Evolutionary conservation across 2,113 vertebrate species (phyloP).

Genomic region (Caranx ignobilis): DNA sequence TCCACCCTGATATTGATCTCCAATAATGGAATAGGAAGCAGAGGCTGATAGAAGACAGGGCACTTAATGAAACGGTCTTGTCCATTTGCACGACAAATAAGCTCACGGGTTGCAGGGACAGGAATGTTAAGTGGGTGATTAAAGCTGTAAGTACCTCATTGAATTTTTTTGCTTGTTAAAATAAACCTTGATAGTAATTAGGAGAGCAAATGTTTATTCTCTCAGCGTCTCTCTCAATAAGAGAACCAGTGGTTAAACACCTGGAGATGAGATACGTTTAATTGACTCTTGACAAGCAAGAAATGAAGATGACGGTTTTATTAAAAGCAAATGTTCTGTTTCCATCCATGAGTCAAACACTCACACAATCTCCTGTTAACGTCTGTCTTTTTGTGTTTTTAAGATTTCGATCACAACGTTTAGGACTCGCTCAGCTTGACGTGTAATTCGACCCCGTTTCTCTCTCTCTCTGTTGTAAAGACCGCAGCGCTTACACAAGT

Average conservation of each 20-base stretch:
- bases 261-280: not conserved
- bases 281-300: not conserved
- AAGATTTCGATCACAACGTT: too few relatives aligned
- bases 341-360: too few relatives aligned
- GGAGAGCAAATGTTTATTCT: slow-evolving; percentile 35
- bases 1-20: slow-evolving; percentile 65
- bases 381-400: too few relatives aligned
- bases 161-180: slow-evolving; percentile 47
- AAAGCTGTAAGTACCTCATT: slow-evolving; percentile 56
- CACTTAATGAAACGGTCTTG: slow-evolving; percentile 64
- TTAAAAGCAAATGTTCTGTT: not conserved
- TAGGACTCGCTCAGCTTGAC: too few relatives aligned
- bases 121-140: slow-evolving; percentile 63
- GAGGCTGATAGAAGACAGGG: slow-evolving; percentile 50
- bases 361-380: too few relatives aligned
- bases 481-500: not conserved
- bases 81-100: slow-evolving; percentile 56
- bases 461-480: too few relatives aligned
- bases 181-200: slow-evolving; percentile 42
- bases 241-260: slow-evolving; percentile 17
- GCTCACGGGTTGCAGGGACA: slow-evolving; percentile 14
- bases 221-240: not conserved
- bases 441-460: too few relatives aligned
- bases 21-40: slow-evolving; percentile 65
- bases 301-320: not conserved